A percentile compares a stretch with the other conserved stretches of the same genome.
Evolutionary conservation across 2,797 vertebrate species (phyloP).

Genomic region (Poecile montanus): DNA sequence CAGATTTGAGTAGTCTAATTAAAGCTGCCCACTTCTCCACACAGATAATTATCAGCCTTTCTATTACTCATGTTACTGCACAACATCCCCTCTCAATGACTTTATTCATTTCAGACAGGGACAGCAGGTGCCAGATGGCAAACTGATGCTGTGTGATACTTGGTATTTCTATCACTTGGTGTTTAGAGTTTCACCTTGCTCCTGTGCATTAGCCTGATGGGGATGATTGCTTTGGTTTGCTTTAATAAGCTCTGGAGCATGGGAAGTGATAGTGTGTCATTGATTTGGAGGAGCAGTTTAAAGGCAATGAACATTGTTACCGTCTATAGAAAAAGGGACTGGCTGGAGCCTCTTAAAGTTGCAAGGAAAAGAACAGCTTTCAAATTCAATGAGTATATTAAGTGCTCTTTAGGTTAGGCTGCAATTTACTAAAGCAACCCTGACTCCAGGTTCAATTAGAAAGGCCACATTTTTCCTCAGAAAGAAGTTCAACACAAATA

Average conservation of each 20-base stretch:
- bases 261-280: conserved; percentile 32
- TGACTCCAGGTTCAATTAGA: conserved; percentile 72
- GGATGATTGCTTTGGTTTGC: conserved; percentile 51
- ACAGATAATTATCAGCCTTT: conserved; percentile 72
- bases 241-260: conserved; percentile 59
- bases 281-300: conserved; percentile 61
- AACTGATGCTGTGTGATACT: conserved; percentile 44
- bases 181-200: conserved; percentile 73
- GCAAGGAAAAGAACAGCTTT: conserved; percentile 46
- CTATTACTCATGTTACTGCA: conserved; percentile 69
- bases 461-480: conserved; percentile 10
- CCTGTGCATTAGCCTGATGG: conserved; percentile 34
- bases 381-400: conserved; percentile 66
- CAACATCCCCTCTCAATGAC: conserved; percentile 58
- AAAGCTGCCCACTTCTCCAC: conserved; percentile 67
- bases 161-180: conserved; percentile 43
- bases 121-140: conserved; percentile 78
- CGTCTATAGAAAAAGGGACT: conserved; percentile 41
- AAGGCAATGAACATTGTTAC: conserved; percentile 36
- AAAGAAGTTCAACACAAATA: conserved; percentile 16
- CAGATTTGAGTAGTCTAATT: conserved; percentile 70
- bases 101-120: conserved; percentile 68
- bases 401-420: conserved; percentile 65
- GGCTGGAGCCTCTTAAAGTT: conserved; percentile 35
- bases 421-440: conserved; percentile 63